Conservation (phyloP, 2,888 invertebrate genomes). For the Stictocephala bisonia region DNA sequence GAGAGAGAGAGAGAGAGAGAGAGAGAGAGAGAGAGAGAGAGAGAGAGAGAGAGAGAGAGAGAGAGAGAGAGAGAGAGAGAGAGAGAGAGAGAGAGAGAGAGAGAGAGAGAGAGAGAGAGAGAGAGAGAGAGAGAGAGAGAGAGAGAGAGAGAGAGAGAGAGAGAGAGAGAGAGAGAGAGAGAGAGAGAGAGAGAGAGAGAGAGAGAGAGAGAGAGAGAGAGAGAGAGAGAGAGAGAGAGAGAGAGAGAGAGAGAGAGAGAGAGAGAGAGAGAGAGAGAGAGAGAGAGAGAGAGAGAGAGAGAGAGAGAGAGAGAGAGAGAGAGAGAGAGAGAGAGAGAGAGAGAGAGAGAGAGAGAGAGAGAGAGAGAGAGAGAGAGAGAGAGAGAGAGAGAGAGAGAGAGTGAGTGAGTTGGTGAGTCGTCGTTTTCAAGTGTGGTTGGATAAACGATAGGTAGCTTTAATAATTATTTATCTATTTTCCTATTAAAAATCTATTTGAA, state of each 20-base stretch:
- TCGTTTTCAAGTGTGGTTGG: too few relatives aligned
- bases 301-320: background rate
- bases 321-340: background rate
- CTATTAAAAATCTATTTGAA: too few relatives aligned
- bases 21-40: slow-evolving; percentile 6
- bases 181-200: background rate
- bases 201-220: background rate
- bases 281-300: background rate
- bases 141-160: background rate
- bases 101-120: background rate
- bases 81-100: background rate
- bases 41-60: background rate
- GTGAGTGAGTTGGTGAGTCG: too few relatives aligned
- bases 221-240: slow-evolving; percentile 3
- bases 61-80: background rate
- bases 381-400: too few relatives aligned
- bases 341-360: background rate
- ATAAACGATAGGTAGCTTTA: too few relatives aligned
- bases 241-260: background rate
- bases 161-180: background rate
- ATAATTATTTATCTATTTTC: too few relatives aligned
- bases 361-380: too few relatives aligned
- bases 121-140: background rate
- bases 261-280: background rate
- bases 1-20: background rate